Percentiles rank a stretch among this genome's conserved stretches.
These are phyloP conservation scores for Galbula dea DNA, from an alignment of 2,113 vertebrate genomes.

Conservation along the genomic window DNA sequence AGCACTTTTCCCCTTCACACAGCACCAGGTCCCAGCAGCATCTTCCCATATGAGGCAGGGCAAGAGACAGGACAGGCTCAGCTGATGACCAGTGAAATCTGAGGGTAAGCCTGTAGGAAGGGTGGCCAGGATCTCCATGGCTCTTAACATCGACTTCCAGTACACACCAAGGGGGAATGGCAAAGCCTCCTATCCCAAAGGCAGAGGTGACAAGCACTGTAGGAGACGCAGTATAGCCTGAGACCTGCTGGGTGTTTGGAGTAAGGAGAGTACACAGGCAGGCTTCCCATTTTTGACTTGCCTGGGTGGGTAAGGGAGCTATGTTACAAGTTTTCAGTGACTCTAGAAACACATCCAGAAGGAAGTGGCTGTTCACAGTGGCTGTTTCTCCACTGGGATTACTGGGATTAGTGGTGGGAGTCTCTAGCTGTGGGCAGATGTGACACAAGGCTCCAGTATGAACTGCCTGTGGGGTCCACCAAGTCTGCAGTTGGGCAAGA, in stretches of 20 bases:
- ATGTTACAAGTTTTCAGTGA: not conserved
- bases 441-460: not conserved
- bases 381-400: not conserved
- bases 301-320: not conserved
- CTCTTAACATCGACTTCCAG: not conserved
- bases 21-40: not conserved
- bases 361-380: not conserved
- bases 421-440: fast-evolving
- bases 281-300: not conserved
- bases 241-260: not conserved
- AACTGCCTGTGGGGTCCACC: too few relatives aligned
- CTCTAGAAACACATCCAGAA: not conserved
- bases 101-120: not conserved
- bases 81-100: fast-evolving
- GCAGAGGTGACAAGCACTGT: not conserved
- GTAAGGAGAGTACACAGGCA: not conserved
- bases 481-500: not conserved
- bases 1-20: not conserved
- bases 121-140: fast-evolving
- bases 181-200: not conserved
- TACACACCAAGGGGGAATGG: fast-evolving
- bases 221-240: fast-evolving
- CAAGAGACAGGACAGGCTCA: not conserved
- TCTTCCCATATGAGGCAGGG: not conserved
- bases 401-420: not conserved